These are phyloP conservation scores for Melanotaenia trifasciata DNA, from an alignment of 2,797 vertebrate species.

Conservation along the genomic window DNA sequence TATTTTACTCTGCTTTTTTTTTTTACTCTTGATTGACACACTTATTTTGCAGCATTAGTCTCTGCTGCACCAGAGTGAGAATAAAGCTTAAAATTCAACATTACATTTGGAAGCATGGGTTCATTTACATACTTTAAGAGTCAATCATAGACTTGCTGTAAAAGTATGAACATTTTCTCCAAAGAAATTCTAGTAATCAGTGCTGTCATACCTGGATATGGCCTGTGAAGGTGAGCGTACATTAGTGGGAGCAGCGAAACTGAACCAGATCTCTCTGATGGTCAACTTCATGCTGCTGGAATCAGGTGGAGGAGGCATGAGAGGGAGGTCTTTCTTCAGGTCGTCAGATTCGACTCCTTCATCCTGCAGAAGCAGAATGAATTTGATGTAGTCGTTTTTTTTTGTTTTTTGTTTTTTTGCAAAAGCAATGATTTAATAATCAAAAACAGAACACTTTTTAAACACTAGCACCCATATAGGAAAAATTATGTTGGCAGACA, in stretches of 20 bases:
- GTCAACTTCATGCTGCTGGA: conserved; percentile 99
- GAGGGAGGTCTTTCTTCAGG: conserved; percentile 95
- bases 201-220: conserved; percentile 88
- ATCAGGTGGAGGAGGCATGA: conserved; percentile 96
- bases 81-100: conserved; percentile 1
- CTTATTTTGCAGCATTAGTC: background rate
- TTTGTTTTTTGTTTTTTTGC: too few relatives aligned
- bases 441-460: background rate
- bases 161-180: background rate
- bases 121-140: background rate
- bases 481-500: background rate
- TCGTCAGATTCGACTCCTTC: conserved; percentile 99
- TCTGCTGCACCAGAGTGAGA: background rate
- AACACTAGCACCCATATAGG: background rate
- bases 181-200: background rate
- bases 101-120: background rate
- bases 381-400: too few relatives aligned
- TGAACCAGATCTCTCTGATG: conserved; percentile 99
- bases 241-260: conserved; percentile 98
- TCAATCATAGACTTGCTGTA: background rate
- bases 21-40: background rate
- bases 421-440: background rate
- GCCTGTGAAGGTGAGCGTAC: conserved; percentile 89
- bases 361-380: conserved; percentile 80
- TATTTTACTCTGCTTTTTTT: background rate